Conservation (phyloP, 1,140 invertebrate species). For the Aphelinus certus region DNA sequence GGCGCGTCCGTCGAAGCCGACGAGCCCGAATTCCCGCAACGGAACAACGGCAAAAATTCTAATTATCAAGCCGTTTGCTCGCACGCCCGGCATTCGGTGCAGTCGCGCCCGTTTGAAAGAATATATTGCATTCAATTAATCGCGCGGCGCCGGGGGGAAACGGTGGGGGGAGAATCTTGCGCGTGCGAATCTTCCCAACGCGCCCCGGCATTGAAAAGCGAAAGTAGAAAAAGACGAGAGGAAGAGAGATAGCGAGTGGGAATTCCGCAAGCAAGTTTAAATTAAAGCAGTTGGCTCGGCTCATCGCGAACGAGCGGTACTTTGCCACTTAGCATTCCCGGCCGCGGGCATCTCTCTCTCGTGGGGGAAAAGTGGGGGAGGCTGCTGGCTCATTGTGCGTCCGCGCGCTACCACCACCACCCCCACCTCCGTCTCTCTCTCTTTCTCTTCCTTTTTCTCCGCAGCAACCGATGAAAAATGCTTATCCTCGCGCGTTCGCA, state of each 20-base stretch:
- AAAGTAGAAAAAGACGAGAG: constrained; percentile 39
- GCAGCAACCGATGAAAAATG: constrained; percentile 28
- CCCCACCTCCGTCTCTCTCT: not conserved
- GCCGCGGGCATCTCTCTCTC: not conserved
- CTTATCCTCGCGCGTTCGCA: constrained; percentile 11
- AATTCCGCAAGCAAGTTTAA: constrained; percentile 53
- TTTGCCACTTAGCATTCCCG: constrained; percentile 37
- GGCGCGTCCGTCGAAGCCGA: too few relatives aligned
- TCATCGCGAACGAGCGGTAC: constrained; percentile 39
- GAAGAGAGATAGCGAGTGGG: constrained; percentile 40
- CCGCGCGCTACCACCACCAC: not conserved
- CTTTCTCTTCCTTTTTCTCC: constrained; percentile 1
- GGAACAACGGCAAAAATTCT: constrained; percentile 18
- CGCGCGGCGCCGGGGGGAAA: not conserved
- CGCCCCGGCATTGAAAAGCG: constrained; percentile 25
- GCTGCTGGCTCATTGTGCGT: constrained; percentile 6
- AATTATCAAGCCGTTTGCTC: constrained; percentile 21
- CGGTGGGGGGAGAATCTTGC: not conserved
- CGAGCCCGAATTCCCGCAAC: too few relatives aligned
- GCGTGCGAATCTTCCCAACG: not conserved
- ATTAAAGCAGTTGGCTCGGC: constrained; percentile 50
- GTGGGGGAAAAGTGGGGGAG: constrained; percentile 1
- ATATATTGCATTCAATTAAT: constrained; percentile 40
- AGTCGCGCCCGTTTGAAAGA: constrained; percentile 13
- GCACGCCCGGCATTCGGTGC: not conserved